Base-by-base conservation (phyloP, 2,888 invertebrate genomes). In the Macrosiphum euphorbiae region DNA sequence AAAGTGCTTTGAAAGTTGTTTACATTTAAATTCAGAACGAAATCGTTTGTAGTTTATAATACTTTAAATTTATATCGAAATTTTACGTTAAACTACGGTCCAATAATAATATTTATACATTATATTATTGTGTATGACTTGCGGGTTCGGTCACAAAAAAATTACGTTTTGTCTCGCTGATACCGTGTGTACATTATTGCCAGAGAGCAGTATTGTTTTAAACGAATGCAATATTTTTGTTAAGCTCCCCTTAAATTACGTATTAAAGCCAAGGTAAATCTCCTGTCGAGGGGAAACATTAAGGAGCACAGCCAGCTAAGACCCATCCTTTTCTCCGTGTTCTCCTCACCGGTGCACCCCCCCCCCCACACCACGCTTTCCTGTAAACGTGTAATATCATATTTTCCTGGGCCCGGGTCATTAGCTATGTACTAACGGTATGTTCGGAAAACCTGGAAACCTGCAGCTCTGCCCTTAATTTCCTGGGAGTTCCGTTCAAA, bases 401-500 rank as follows among this genome's bases (percentile, higher is more conserved):
- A 92, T 92, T 92, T 92, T 67, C 88, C 87, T 67, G 35, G 88
- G 67, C 78, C 67, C 52, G 41, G 67, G 67, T 92, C 87, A 92
- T 92, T 92, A 92, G 67, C 61, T 10, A 16, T n/a, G 8, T 16
- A 52, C 28, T 88, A 92, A 87, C 61, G 88, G 67, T 41, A 16
- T 67, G 52, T 67, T 67, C 61, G 20, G 61, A 78, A 67, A 88
- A 88, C 92, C 67, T 92, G 88, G 50, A 28, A 86, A 92, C 92
- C 61, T n/a, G 67, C 44, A 44, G 44, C 67, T n/a, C 44, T 20
- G 61, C 24, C 78, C 92, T 92, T 92, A 92, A 92, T 92, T 92
- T 78, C 88, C 92, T 44, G 44, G 44, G n/a, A 88, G 88, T 92
- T 92, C 78, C 92, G 92, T 92, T 92, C 88, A 61, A 88, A 88